Conservation (phyloP, 2,113 vertebrate species). For the Noturus placidus region DNA sequence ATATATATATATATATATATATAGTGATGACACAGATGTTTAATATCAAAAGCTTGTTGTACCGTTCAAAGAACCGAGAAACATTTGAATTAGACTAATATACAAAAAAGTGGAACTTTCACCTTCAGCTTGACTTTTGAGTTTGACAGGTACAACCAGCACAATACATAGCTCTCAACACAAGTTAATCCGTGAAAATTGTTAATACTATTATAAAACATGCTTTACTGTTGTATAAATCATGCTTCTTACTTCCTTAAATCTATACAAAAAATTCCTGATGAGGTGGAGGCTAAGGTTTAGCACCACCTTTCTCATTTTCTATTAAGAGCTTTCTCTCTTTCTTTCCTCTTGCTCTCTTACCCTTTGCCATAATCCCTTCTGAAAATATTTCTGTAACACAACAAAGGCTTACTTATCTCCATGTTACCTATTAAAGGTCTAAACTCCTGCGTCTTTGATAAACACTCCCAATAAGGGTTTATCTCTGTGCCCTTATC, state of each 20-base stretch:
- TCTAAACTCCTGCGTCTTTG: slow-evolving; percentile 74
- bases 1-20: too few relatives aligned
- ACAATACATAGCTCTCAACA: slow-evolving; percentile 45
- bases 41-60: background rate
- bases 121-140: slow-evolving; percentile 40
- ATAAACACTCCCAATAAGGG: slow-evolving; percentile 78
- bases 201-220: slow-evolving; percentile 61
- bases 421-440: slow-evolving; percentile 82
- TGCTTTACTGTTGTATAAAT: slow-evolving; percentile 51
- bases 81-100: background rate
- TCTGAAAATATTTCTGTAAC: slow-evolving; percentile 75
- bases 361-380: slow-evolving; percentile 67
- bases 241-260: slow-evolving; percentile 21
- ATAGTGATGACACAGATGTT: background rate
- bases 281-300: slow-evolving; percentile 38
- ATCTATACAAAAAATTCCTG: slow-evolving; percentile 42
- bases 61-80: background rate
- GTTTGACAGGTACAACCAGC: slow-evolving; percentile 60
- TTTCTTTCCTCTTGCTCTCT: slow-evolving; percentile 67
- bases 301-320: slow-evolving; percentile 57
- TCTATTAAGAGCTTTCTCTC: slow-evolving; percentile 44
- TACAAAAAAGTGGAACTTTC: slow-evolving; percentile 30
- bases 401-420: slow-evolving; percentile 81
- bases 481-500: slow-evolving; percentile 74
- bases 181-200: slow-evolving; percentile 65